Base-by-base conservation (phyloP, 2,113 vertebrate genomes). In the Otolemur garnettii region DNA sequence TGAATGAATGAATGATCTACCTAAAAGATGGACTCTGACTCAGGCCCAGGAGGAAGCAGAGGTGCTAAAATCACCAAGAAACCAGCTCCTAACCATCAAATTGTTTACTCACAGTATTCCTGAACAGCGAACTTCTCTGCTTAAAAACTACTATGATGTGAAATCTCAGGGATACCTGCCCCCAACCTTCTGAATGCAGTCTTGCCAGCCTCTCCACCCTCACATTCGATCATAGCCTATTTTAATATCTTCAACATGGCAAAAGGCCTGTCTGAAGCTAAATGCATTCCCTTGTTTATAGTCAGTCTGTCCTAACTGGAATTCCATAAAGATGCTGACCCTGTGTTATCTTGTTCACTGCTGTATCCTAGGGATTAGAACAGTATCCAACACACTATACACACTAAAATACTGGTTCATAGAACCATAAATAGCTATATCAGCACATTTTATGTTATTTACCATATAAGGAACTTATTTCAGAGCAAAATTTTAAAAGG, bases 401-500 rank as follows among this genome's bases (percentile, higher is more conserved):
- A 71, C 5, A 83, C n/a, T 53, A 26, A 26, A 35, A 83, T 35
- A 55, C 12, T 19, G 5, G 38, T 53, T 50, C 57, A 80, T 33
- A 26, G 85, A 35, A 53, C 19, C 35, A 69, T 33, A 68, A 93
- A 69, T 60, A 57, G 2, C 62, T 14, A 55, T 22, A 66, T 71
- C 84, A 85, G 79, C n/a, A 95, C 42, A 62, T 66, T 93, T 57
- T 86, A 74, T 13, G 21, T 82, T 87, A 71, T 30, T 86, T 71
- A 91, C n/a, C 45, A 85, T 11, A 21, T 50, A 91, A 82, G 78
- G 78, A 88, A 85, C 62, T 84, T 69, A 75, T 15, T 80, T 80
- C 55, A 78, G 87, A 88, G 24, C 38, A 77, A 88, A 80, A 38
- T 79, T 86, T 77, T 59, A 79, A 91, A 91, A 93, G 21, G 55